These are phyloP conservation scores for Nibea albiflora DNA, from an alignment of 2,113 vertebrate genomes.

Conservation along the genomic window DNA sequence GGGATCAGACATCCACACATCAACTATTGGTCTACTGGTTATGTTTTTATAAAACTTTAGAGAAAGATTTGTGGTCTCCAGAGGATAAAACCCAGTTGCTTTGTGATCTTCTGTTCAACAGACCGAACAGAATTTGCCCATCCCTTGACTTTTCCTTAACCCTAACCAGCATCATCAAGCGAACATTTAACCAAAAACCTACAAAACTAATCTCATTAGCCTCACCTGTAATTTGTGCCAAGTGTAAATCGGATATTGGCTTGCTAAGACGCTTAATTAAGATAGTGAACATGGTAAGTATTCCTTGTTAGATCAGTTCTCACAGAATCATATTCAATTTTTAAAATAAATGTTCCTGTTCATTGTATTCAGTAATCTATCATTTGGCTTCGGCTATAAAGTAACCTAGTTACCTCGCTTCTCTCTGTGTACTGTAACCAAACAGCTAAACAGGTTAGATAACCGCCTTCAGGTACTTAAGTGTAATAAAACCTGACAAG, in stretches of 20 bases:
- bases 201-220: background rate
- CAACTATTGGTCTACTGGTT: background rate
- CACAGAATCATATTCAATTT: background rate
- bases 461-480: conserved; percentile 41
- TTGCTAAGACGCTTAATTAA: too few relatives aligned
- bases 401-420: background rate
- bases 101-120: too few relatives aligned
- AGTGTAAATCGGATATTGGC: background rate
- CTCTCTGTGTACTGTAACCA: conserved; percentile 29
- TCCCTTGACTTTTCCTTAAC: too few relatives aligned
- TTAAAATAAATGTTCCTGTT: background rate
- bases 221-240: background rate
- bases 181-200: too few relatives aligned
- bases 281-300: background rate
- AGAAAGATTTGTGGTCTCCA: background rate
- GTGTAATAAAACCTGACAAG: conserved; percentile 71
- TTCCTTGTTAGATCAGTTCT: background rate
- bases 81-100: background rate
- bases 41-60: background rate
- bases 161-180: too few relatives aligned
- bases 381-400: background rate
- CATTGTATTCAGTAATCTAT: background rate
- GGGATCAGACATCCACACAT: background rate
- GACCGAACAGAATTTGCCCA: too few relatives aligned
- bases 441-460: conserved; percentile 41